Percentiles rank a stretch among this genome's conserved stretches.
Evolutionary conservation across 2,797 vertebrate genomes (phyloP).

Genomic region (Tinamus major): DNA sequence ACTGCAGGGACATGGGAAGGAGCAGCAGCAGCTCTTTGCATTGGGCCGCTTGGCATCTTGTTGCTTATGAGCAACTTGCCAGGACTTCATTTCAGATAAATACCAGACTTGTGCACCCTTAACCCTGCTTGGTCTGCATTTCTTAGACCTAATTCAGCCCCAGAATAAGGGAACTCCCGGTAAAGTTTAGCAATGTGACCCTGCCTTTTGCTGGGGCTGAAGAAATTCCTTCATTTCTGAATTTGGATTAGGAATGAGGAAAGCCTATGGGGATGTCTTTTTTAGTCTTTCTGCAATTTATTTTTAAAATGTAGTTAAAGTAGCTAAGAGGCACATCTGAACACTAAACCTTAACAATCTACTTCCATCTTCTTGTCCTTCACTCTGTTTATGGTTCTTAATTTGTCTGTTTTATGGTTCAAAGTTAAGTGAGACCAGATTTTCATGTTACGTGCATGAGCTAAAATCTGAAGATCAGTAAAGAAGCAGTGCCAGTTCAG

Average conservation of each 20-base stretch:
- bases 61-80: fast-evolving
- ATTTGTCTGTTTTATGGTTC: neutral
- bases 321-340: neutral
- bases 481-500: neutral
- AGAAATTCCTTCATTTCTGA: neutral
- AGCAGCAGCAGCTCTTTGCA: neutral
- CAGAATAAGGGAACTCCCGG: neutral
- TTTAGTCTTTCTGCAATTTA: neutral
- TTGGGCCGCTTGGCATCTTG: fast-evolving
- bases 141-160: neutral
- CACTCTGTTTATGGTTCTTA: neutral
- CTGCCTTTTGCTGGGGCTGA: neutral
- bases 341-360: neutral
- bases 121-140: neutral
- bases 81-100: neutral
- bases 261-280: neutral
- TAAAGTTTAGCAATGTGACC: fast-evolving
- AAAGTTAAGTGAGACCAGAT: neutral
- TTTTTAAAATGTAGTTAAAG: neutral
- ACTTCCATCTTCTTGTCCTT: neutral
- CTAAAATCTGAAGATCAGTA: neutral
- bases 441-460: neutral
- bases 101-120: neutral
- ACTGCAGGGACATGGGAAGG: fast-evolving
- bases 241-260: neutral